A percentile compares a stretch with the other conserved stretches of the same genome.
Evolutionary conservation across 2,888 invertebrate genomes (phyloP).

Genomic region (Sarcophaga subvicina): DNA sequence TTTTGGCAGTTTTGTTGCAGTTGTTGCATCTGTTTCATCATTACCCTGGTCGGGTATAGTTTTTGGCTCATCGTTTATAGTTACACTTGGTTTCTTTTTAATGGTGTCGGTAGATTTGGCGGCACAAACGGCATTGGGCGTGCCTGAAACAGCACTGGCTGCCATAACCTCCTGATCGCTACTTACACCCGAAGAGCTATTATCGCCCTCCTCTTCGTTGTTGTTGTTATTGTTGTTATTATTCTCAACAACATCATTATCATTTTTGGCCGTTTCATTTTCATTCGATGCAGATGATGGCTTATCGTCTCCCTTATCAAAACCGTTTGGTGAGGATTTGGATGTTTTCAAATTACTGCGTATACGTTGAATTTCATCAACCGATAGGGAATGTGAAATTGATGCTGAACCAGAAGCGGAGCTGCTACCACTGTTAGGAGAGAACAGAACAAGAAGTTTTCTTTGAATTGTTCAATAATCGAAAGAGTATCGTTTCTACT

Average conservation of each 20-base stretch:
- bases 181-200: conserved; percentile 93
- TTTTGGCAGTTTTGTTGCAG: conserved; percentile 64
- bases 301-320: conserved; percentile 83
- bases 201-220: conserved; percentile 89
- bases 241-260: conserved; percentile 61
- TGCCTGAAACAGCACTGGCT: conserved; percentile 76
- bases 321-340: conserved; percentile 93
- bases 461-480: background rate
- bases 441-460: background rate
- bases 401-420: conserved; percentile 87
- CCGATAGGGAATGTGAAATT: conserved; percentile 92
- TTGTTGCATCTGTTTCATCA: conserved; percentile 59
- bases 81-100: conserved; percentile 79
- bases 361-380: conserved; percentile 94
- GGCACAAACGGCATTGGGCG: conserved; percentile 70
- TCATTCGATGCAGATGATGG: conserved; percentile 29
- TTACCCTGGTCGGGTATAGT: conserved; percentile 76
- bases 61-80: conserved; percentile 78
- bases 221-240: conserved; percentile 63
- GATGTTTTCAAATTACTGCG: conserved; percentile 92
- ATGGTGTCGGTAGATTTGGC: conserved; percentile 83
- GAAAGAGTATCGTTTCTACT: conserved; percentile 44
- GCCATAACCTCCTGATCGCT: conserved; percentile 89
- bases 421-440: conserved; percentile 84
- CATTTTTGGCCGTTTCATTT: conserved; percentile 53